Percentiles rank a stretch among this genome's conserved stretches.
Conservation (phyloP, 2,888 invertebrate genomes). For the Clitarchus hookeri region DNA sequence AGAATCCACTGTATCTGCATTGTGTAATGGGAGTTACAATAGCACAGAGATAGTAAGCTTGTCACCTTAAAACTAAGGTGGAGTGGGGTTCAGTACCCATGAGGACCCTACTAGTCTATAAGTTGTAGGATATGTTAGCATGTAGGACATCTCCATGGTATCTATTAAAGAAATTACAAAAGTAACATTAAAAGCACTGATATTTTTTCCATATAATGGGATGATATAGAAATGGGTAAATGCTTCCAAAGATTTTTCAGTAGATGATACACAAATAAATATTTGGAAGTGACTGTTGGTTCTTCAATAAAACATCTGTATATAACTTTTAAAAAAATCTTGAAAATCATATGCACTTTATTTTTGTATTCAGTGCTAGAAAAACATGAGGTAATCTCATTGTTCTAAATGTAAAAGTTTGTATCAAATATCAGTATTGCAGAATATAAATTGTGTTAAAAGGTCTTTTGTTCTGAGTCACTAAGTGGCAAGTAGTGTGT, state of each 20-base stretch:
- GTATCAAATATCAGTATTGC: not conserved
- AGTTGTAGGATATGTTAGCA: too few relatives aligned
- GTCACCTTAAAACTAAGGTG: too few relatives aligned
- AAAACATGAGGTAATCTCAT: not conserved
- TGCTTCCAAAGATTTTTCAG: conserved; percentile 1
- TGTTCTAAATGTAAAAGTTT: not conserved
- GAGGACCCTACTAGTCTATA: too few relatives aligned
- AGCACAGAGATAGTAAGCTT: too few relatives aligned
- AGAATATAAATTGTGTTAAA: not conserved
- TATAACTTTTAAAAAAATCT: not conserved
- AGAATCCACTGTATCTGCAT: too few relatives aligned
- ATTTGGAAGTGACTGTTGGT: not conserved
- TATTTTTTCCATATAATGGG: too few relatives aligned
- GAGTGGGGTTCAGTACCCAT: too few relatives aligned
- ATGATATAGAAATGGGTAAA: not conserved
- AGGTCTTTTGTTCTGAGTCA: not conserved
- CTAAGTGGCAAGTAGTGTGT: not conserved
- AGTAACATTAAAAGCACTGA: too few relatives aligned
- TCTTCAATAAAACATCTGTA: not conserved
- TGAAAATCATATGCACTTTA: not conserved
- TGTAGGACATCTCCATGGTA: too few relatives aligned
- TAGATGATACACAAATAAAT: not conserved
- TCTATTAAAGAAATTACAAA: too few relatives aligned
- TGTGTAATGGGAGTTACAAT: too few relatives aligned
- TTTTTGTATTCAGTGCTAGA: conserved; percentile 10